Evolutionary conservation across 2,113 vertebrate genomes (phyloP).

Genomic region (Syngnathus floridae): DNA sequence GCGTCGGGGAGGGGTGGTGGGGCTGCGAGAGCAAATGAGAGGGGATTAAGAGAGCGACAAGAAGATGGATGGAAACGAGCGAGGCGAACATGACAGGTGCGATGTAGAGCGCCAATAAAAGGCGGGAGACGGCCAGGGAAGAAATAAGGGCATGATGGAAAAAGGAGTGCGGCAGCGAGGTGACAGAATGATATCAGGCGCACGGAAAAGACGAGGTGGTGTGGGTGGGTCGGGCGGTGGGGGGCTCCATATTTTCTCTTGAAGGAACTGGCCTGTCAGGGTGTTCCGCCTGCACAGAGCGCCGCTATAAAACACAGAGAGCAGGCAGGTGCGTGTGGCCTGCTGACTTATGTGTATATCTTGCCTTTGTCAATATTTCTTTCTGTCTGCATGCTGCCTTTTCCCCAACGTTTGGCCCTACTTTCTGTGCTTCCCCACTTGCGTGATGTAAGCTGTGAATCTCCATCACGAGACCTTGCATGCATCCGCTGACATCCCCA

Average conservation of each 20-base stretch:
- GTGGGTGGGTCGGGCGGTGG: constrained; percentile 52
- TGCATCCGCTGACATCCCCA: constrained; percentile 24
- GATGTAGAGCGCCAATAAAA: constrained; percentile 65
- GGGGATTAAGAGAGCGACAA: constrained; percentile 67
- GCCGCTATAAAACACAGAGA: constrained; percentile 72
- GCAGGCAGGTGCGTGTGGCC: constrained; percentile 62
- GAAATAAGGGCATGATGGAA: constrained; percentile 52
- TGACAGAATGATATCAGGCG: constrained; percentile 77
- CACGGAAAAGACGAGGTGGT: constrained; percentile 63
- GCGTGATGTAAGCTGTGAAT: constrained; percentile 9
- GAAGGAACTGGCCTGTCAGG: constrained; percentile 79
- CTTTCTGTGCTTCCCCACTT: constrained; percentile 1
- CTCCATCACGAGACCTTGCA: constrained; percentile 25
- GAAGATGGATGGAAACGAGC: constrained; percentile 68
- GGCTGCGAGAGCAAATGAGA: constrained; percentile 60
- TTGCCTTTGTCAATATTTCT: constrained; percentile 79
- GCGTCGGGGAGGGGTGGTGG: constrained; percentile 22
- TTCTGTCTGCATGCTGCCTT: constrained; percentile 61
- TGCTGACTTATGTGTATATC: constrained; percentile 80
- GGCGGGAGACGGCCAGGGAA: constrained; percentile 32
- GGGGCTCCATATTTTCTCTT: constrained; percentile 72
- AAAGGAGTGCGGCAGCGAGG: constrained; percentile 48
- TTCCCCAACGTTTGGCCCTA: constrained; percentile 18
- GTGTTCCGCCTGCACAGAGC: constrained; percentile 74
- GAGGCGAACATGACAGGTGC: constrained; percentile 63